Percentiles rank a stretch among this genome's conserved stretches.
phyloP scores from a whole-genome alignment of 2,888 invertebrate species.

The Frankliniella intonsa region DNA sequence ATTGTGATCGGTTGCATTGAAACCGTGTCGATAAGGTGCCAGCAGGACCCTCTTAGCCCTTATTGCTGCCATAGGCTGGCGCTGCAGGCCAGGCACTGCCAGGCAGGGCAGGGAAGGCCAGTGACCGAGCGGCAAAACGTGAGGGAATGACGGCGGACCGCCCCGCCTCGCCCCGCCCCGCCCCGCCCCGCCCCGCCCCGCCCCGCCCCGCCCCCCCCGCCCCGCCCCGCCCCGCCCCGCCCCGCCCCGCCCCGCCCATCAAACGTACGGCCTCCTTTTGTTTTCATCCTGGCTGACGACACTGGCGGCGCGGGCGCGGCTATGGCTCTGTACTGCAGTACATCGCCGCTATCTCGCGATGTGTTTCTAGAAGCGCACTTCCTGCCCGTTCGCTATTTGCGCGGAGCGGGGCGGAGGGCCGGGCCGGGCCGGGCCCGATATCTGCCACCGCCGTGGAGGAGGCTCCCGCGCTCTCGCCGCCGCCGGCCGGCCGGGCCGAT shows the following conservation, averaged over 20 bases:
- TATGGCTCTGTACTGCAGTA: too few relatives aligned
- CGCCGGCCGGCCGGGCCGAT: too few relatives aligned
- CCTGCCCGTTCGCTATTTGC: not conserved
- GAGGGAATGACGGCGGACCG: not conserved
- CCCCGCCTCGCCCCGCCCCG: not conserved
- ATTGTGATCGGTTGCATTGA: too few relatives aligned
- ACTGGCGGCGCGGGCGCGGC: too few relatives aligned
- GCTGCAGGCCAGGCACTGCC: not conserved
- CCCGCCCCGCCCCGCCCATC: too few relatives aligned
- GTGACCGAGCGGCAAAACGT: conserved; percentile 17
- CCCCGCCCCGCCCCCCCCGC: not conserved
- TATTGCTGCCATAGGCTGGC: not conserved
- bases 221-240: not conserved
- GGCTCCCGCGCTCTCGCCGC: too few relatives aligned
- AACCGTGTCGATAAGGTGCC: too few relatives aligned
- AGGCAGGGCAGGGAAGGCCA: not conserved
- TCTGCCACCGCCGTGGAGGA: too few relatives aligned
- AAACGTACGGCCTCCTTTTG: too few relatives aligned
- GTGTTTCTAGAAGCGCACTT: not conserved
- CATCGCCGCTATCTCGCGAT: not conserved
- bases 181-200: not conserved
- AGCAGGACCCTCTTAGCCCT: too few relatives aligned
- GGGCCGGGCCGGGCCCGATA: not conserved
- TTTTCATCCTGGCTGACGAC: too few relatives aligned
- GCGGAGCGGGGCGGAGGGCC: not conserved